Base-by-base conservation (phyloP, 2,113 vertebrate species). In the Cnemophilus loriae region DNA sequence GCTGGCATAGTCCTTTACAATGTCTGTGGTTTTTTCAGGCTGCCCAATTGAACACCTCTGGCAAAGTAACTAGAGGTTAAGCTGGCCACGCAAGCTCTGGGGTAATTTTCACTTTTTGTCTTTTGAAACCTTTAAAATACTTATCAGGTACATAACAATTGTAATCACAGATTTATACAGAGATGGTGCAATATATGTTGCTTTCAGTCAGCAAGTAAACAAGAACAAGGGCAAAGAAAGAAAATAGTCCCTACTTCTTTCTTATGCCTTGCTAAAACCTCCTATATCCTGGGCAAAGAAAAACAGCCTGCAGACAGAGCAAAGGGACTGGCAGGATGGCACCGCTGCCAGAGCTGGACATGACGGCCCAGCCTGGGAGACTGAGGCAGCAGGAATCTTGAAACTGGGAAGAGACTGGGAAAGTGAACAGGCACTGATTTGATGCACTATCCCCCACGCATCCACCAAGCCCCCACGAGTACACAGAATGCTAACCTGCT, bases 391-490 rank as follows among this genome's bases (percentile, higher is more conserved):
- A 71, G 78, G 39, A 65, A 60, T 28, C 18, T 7, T 41, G 49
- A 87, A 64, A 47, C 28, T 30, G 11, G 19, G 52, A 90, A 3
- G 11, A 87, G 47, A 67, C 33, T 13, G 50, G 50, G 14, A 59
- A 61, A 55, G 35, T 1, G 9, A 76, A 60, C 20, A 88, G 50
- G 37, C 26, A 68, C 28, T 30, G 37, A 85, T 39, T 22, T 32
- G 37, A 77, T 9, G 39, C 24, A 41, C 32, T 3, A 50, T 10
- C 56, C 57, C 37, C 35, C 41, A 82, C 52, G 57, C 35, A 37
- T 9, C 39, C 19, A 2, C 24, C 55, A 5, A 1, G n/a, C 15
- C 15, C 17, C 21, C 20, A 11, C 0, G 0, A 65, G 46, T 1
- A 4, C 7, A 16, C 21, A 83, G 41, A 55, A 71, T 46, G 27